Evolutionary conservation across 1,140 invertebrate species (phyloP).

Genomic region (Cyclina sinensis): DNA sequence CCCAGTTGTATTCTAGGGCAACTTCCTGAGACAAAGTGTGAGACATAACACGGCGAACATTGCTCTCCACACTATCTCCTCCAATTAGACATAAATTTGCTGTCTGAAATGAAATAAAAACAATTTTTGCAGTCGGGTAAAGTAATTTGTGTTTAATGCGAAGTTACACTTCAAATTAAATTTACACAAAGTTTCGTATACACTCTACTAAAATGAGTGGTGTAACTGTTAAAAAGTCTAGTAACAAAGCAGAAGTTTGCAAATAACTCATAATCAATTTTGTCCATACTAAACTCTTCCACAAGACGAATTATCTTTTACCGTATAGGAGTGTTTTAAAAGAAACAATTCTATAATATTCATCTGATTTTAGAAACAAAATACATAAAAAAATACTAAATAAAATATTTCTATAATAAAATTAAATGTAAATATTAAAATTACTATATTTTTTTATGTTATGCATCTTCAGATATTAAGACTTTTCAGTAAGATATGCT

Average conservation of each 20-base stretch:
- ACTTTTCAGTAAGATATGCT: too few relatives aligned
- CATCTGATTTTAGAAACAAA: constrained; percentile 43
- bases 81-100: constrained; percentile 38
- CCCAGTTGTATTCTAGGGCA: constrained; percentile 26
- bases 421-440: too few relatives aligned
- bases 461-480: too few relatives aligned
- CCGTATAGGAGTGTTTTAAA: constrained; percentile 18
- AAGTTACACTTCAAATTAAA: constrained; percentile 8
- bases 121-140: not conserved
- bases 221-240: not conserved
- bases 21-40: constrained; percentile 34
- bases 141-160: not conserved
- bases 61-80: constrained; percentile 36
- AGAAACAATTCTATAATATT: constrained; percentile 33
- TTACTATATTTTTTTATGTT: too few relatives aligned
- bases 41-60: constrained; percentile 31
- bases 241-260: constrained; percentile 15
- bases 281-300: constrained; percentile 17
- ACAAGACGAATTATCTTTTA: not conserved
- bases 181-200: not conserved
- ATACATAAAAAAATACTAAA: constrained; percentile 20
- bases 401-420: too few relatives aligned
- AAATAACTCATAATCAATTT: constrained; percentile 19
- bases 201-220: constrained; percentile 5
- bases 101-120: constrained; percentile 45